Evolutionary conservation across 2,797 vertebrate species (phyloP).

Genomic region (Distichodus sexfasciatus): DNA sequence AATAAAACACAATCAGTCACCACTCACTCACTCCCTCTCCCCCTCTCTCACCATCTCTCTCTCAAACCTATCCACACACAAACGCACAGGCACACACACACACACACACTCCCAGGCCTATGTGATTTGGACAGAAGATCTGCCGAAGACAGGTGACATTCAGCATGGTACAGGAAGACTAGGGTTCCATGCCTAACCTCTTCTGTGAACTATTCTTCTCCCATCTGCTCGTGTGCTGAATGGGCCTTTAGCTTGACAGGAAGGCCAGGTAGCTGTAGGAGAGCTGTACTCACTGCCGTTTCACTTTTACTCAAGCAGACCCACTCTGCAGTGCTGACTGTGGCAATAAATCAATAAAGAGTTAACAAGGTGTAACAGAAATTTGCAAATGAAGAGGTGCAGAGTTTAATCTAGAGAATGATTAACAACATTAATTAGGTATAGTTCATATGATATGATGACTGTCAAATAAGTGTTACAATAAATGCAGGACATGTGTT

Average conservation of each 20-base stretch:
- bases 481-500: too few species aligned
- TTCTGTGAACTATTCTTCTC: slow-evolving; percentile 64
- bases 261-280: slow-evolving; percentile 14
- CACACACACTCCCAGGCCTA: background rate
- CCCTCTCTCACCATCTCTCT: too few species aligned
- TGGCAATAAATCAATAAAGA: background rate
- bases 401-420: too few species aligned
- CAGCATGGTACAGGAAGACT: slow-evolving; percentile 67
- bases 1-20: too few species aligned
- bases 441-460: too few species aligned
- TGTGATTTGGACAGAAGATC: slow-evolving; percentile 27
- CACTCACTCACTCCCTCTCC: too few species aligned
- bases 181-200: slow-evolving; percentile 62
- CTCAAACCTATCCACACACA: too few species aligned
- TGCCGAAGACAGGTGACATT: slow-evolving; percentile 72
- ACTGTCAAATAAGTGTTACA: too few species aligned
- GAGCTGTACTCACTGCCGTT: background rate
- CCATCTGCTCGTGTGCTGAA: slow-evolving; percentile 65
- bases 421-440: too few species aligned
- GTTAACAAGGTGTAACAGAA: background rate
- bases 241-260: background rate
- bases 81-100: background rate
- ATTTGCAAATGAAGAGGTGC: too few species aligned
- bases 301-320: background rate
- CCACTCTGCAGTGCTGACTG: background rate